Evolutionary conservation across 2,113 vertebrate genomes (phyloP).

Genomic region (Laticauda colubrina): DNA sequence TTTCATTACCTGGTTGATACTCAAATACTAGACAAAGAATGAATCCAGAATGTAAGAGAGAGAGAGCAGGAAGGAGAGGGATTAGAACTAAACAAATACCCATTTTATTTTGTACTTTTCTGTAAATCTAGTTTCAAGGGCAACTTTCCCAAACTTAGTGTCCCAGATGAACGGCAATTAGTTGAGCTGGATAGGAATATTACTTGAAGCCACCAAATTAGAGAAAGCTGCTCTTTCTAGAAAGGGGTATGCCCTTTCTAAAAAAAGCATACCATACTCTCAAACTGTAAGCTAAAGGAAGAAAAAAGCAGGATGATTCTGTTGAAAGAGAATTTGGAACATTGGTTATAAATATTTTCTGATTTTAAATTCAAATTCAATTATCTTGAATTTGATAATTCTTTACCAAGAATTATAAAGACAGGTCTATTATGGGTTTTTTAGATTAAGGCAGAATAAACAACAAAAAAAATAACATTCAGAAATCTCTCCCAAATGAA

Average conservation of each 20-base stretch:
- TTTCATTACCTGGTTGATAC: background rate
- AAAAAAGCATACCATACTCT: background rate
- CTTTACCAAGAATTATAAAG: background rate
- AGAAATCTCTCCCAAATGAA: background rate
- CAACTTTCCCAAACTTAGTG: background rate
- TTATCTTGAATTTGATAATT: background rate
- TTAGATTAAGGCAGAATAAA: background rate
- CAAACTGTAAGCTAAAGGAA: background rate
- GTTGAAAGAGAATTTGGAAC: background rate
- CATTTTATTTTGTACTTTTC: background rate
- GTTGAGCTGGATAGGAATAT: background rate
- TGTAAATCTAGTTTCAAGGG: background rate
- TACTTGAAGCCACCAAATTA: background rate
- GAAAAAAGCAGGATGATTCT: conserved; percentile 1
- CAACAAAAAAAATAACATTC: background rate
- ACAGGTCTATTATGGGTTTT: background rate
- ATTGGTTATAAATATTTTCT: background rate
- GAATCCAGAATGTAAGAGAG: background rate
- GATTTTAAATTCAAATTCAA: background rate
- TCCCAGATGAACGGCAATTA: background rate
- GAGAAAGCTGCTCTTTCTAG: background rate
- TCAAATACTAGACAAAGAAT: background rate
- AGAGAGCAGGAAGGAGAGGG: background rate
- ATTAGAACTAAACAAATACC: background rate
- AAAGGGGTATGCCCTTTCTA: background rate